These are phyloP conservation scores for Sakesphorus luctuosus DNA, from an alignment of 2,113 vertebrate genomes.

Conservation along the genomic window DNA sequence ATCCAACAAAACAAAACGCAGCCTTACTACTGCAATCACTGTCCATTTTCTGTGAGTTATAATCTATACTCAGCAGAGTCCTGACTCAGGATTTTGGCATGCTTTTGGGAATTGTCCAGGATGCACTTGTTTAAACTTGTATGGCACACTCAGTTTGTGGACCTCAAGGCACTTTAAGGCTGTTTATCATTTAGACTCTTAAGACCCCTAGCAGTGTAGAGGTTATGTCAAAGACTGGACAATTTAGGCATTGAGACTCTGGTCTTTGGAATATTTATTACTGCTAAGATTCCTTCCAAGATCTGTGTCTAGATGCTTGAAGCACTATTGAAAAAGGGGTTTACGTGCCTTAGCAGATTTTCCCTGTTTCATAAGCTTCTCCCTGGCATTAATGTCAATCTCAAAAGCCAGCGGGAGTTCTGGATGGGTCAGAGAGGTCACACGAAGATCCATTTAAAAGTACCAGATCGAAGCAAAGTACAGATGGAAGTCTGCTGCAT, in stretches of 20 bases:
- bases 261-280: neutral
- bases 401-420: constrained; percentile 1
- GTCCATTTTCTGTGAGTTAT: neutral
- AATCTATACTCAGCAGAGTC: neutral
- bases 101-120: neutral
- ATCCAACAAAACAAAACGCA: neutral
- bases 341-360: constrained; percentile 1
- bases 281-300: neutral
- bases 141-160: neutral
- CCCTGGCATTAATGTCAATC: constrained; percentile 19
- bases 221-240: neutral
- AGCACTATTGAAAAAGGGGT: neutral
- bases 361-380: neutral
- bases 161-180: neutral
- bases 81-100: neutral
- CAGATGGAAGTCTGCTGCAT: neutral
- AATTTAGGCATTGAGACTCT: neutral
- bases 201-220: neutral
- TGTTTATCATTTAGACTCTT: neutral
- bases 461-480: neutral
- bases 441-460: neutral
- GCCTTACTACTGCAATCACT: neutral
- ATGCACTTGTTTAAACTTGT: neutral
- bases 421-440: constrained; percentile 23
- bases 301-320: neutral